phyloP scores from a whole-genome alignment of 2,888 invertebrate species.

The Stenchaetothrips biformis region DNA sequence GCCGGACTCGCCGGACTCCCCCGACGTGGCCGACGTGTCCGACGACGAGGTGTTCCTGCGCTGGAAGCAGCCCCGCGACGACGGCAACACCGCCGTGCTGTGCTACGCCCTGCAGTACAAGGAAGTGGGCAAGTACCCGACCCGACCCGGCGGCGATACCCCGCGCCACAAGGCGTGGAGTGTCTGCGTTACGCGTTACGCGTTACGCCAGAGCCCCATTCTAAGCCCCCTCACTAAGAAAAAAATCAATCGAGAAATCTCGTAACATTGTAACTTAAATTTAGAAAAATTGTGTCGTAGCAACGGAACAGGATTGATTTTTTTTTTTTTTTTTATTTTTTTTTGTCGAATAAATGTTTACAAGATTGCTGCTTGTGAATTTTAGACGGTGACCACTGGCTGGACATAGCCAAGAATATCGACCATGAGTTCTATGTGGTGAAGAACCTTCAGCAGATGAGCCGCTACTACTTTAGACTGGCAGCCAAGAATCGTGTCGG shows the following conservation, averaged over 20 bases:
- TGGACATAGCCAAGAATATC: conserved; percentile 76
- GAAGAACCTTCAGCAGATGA: conserved; percentile 68
- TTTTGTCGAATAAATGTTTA: not conserved
- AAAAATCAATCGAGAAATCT: too few species aligned
- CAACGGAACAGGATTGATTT: not conserved
- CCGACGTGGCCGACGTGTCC: conserved; percentile 72
- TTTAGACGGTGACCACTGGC: conserved; percentile 72
- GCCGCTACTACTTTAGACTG: conserved; percentile 83
- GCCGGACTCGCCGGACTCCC: conserved; percentile 88
- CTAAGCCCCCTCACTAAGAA: too few species aligned
- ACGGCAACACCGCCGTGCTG: conserved; percentile 83
- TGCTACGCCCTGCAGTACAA: conserved; percentile 87
- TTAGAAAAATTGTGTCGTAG: not conserved
- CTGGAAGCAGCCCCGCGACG: conserved; percentile 90
- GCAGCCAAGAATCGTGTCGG: conserved; percentile 87
- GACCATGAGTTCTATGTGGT: conserved; percentile 91
- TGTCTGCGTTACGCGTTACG: too few species aligned
- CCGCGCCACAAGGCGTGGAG: too few species aligned
- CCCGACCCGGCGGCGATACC: too few species aligned
- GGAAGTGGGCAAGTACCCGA: conserved; percentile 50
- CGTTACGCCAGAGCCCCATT: too few species aligned
- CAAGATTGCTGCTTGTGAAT: conserved; percentile 26
- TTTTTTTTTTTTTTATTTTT: not conserved
- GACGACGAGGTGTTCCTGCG: conserved; percentile 80
- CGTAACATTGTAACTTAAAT: too few species aligned